These are phyloP conservation scores for Gambusia holbrooki DNA, from an alignment of 2,113 vertebrate species.

Conservation along the genomic window DNA sequence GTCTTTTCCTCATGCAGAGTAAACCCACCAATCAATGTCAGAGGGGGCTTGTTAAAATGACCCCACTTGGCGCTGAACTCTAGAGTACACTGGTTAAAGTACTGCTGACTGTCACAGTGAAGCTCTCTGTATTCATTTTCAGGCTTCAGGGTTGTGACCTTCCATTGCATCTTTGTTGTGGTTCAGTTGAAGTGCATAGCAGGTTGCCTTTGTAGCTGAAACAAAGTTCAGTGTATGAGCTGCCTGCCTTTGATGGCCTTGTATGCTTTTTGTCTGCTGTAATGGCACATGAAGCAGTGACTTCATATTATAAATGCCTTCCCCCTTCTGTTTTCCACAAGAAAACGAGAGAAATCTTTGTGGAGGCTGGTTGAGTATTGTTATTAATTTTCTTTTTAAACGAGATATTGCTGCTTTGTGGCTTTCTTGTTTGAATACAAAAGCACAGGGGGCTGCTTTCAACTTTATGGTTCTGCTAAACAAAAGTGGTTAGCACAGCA, in stretches of 20 bases:
- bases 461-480: conserved; percentile 67
- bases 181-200: conserved; percentile 77
- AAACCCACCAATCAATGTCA: conserved; percentile 38
- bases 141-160: conserved; percentile 64
- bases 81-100: conserved; percentile 59
- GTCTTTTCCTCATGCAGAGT: conserved; percentile 20
- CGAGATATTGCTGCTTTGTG: conserved; percentile 66
- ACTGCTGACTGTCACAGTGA: conserved; percentile 68
- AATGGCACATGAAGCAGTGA: conserved; percentile 67
- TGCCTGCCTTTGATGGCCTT: conserved; percentile 72
- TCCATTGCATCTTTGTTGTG: conserved; percentile 76
- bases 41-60: conserved; percentile 66
- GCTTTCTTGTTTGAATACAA: conserved; percentile 68
- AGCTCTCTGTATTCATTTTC: conserved; percentile 69
- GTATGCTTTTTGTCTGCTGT: conserved; percentile 62
- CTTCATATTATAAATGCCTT: conserved; percentile 78
- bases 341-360: conserved; percentile 70
- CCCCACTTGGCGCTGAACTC: conserved; percentile 50
- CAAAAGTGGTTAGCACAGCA: conserved; percentile 68
- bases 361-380: conserved; percentile 69
- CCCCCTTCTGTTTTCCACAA: conserved; percentile 66
- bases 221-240: conserved; percentile 74
- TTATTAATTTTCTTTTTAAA: conserved; percentile 71
- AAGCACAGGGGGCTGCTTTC: conserved; percentile 60
- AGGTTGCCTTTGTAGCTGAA: conserved; percentile 80